phyloP scores from a whole-genome alignment of 2,113 vertebrate species.

The Mirounga angustirostris region DNA sequence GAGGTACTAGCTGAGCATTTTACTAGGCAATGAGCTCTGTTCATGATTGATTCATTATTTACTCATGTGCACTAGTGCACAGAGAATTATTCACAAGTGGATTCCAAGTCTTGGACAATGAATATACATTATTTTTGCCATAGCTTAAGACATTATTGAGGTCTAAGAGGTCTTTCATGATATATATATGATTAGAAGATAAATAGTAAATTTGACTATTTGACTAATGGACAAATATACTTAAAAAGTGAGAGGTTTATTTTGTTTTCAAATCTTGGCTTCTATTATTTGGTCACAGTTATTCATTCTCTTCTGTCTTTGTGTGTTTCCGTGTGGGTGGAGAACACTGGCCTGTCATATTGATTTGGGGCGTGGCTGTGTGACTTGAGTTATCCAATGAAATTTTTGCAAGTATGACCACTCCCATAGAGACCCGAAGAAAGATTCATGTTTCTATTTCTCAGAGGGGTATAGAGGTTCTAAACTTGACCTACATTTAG shows the following conservation, averaged over 20 bases:
- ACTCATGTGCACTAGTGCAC: background rate
- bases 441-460: background rate
- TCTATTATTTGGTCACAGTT: background rate
- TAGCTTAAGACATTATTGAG: background rate
- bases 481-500: background rate
- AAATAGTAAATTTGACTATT: background rate
- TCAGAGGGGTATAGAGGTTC: background rate
- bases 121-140: background rate
- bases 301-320: background rate
- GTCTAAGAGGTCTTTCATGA: background rate
- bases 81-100: background rate
- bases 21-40: background rate
- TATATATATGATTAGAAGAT: background rate
- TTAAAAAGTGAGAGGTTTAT: background rate
- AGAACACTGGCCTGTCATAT: background rate
- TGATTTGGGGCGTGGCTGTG: background rate
- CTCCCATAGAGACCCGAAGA: background rate
- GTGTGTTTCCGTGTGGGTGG: background rate
- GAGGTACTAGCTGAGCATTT: background rate
- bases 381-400: background rate
- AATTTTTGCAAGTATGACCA: background rate
- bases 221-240: background rate
- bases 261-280: background rate
- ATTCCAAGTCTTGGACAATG: background rate
- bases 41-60: background rate